Evolutionary conservation across 1,140 invertebrate genomes (phyloP), one percentile per base, ranked within the genome.

Genomic region (Drosophila subpulchrella): DNA sequence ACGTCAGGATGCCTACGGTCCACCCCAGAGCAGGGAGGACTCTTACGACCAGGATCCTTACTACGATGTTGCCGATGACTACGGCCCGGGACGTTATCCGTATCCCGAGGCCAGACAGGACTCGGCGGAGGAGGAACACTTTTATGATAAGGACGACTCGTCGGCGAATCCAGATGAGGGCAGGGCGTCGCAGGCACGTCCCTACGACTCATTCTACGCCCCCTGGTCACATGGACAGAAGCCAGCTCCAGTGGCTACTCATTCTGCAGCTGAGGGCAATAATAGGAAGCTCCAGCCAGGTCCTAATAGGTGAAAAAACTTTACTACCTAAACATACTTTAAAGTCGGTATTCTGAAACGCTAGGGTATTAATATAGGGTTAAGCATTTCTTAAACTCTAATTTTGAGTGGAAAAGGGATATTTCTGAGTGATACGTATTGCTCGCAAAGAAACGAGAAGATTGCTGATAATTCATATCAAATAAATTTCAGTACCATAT

Each of bases 221-320:
- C 53, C 78, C 11, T 88, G 83, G 83, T 42, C 63, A 4, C 62
- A 63, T 41, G 39, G 47, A 4, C 48, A 51, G 7, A 78, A 80
- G 36, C 61, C 59, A 17, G 38, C 59, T 15, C 50, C 56, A 7
- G 67, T 73, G 30, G 65, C 34, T 20, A 34, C 78, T n/a, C 65
- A 53, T 39, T 24, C 73, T 8, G n/a, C 44, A 4, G n/a, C 44
- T 3, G 53, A 59, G 44, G 77, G 41, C 8, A 76, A 70, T 13
- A 82, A 86, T 56, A 66, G 83, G 11, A 88, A 88, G 39, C 46
- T 86, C 7, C 66, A 79, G 39, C 42, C 75, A 20, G 4, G 46
- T 6, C 17, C 34, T 2, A 89, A 74, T 50, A 74, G 84, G 83
- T 86, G 57, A 72, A 67, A 0, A 15, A 20, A 11, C 17, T 6